These are phyloP conservation scores for Nettapus auritus DNA, from an alignment of 2,113 vertebrate genomes.

Conservation along the genomic window DNA sequence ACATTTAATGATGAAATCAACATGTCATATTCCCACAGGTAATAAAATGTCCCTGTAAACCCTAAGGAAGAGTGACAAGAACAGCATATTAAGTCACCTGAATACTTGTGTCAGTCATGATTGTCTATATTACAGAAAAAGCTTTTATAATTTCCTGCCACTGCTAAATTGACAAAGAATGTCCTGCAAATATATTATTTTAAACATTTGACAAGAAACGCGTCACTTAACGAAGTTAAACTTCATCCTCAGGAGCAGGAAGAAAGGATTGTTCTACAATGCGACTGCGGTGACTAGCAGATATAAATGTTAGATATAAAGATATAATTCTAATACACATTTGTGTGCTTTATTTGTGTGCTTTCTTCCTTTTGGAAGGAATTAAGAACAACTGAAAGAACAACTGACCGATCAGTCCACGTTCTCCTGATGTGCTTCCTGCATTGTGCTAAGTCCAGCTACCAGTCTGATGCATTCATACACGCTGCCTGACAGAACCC, in stretches of 20 bases:
- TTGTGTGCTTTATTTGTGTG: neutral
- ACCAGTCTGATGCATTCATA: neutral
- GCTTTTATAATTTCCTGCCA: neutral
- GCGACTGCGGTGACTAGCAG: rapidly evolving
- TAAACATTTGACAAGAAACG: neutral
- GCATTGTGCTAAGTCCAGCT: neutral
- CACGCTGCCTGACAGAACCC: neutral
- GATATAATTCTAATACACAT: neutral
- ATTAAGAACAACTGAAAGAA: neutral
- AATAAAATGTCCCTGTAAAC: neutral
- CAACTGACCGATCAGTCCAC: neutral
- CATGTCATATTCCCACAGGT: neutral
- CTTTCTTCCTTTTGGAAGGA: neutral
- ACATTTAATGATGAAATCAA: neutral
- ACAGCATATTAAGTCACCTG: neutral
- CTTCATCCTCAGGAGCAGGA: neutral
- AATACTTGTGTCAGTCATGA: neutral
- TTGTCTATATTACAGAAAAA: neutral
- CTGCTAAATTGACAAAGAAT: neutral
- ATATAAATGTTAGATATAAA: no score
- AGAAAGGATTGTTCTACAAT: neutral
- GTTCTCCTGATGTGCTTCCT: neutral
- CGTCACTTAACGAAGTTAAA: neutral
- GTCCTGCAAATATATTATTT: neutral
- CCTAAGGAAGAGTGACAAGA: neutral